Base-by-base conservation (phyloP, 2,113 vertebrate genomes). In the Pachypanchax playfairii region DNA sequence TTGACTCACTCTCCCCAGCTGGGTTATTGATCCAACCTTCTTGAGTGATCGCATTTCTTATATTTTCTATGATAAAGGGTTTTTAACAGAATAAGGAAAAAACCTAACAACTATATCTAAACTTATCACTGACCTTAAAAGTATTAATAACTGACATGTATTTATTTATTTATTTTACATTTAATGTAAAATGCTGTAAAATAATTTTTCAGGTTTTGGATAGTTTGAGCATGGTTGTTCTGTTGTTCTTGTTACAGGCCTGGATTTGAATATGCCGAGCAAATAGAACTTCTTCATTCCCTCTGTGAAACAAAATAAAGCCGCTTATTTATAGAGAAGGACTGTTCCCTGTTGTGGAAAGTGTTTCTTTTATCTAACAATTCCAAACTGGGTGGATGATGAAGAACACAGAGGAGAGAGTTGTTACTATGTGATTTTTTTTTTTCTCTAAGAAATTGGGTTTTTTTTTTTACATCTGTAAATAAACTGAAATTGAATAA, bases 241-340 rank as follows among this genome's bases (percentile, higher is more conserved):
- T 49, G 2, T 68, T 11, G 3, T 77, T 31, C 15, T 26, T n/a
- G n/a, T 52, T 51, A 53, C 77, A 92, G 91, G 65, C 84, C 82
- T 17, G 90, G 89, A 54, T 92, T 91, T 20, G 77, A 87, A 71
- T 84, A 89, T 52, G 75, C 83, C n/a, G 89, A 92, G 48, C 91
- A 91, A 75, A 90, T 90, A 52, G 68, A 86, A 29, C 82, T 90
- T 18, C 82, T 91, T 5, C 79, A 89, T 46, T 91, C 90, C 31
- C 67, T 91, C 46, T 85, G 70, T 56, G 50, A 83, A 56, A 47
- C 64, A 39, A 18, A 55, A 22, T 44, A 8, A 22, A 3, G 8
- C 12, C 21, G 0, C 1, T 35, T 18, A 6, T 3, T 24, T 36
- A n/a, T 22, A 5, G 24, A 48, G 29, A 18, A 61, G 12, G 44